These are phyloP conservation scores for Rapana venosa DNA, from an alignment of 2,888 invertebrate genomes.

Conservation along the genomic window DNA sequence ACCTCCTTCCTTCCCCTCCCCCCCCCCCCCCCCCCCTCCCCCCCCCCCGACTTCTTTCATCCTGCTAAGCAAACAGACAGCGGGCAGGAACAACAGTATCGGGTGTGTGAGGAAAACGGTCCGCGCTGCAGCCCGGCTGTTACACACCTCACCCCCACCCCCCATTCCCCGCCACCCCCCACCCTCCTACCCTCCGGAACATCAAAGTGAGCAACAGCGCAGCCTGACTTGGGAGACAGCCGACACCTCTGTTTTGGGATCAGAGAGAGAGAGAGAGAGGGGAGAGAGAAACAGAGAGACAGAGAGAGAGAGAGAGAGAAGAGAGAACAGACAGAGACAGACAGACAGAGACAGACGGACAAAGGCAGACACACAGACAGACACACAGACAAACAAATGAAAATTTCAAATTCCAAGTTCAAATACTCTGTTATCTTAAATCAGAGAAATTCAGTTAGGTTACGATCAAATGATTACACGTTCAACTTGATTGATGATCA, in stretches of 20 bases:
- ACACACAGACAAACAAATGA: not conserved
- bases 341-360: not conserved
- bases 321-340: not conserved
- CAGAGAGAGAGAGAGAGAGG: not conserved
- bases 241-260: too few species aligned
- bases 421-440: too few species aligned
- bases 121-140: not conserved
- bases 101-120: not conserved
- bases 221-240: not conserved
- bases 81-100: conserved; percentile 9
- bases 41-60: not conserved
- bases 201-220: not conserved
- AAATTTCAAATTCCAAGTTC: too few species aligned
- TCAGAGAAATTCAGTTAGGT: too few species aligned
- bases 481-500: too few species aligned
- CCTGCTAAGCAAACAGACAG: conserved; percentile 6
- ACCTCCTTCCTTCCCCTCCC: not conserved
- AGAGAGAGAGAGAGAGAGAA: not conserved
- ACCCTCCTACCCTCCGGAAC: too few species aligned
- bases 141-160: not conserved
- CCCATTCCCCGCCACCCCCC: too few species aligned
- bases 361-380: not conserved
- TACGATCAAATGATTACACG: too few species aligned
- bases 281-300: not conserved
- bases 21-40: not conserved